Evolutionary conservation across 2,888 invertebrate genomes (phyloP), one percentile per base, ranked within the genome.

Genomic region (Eilema caniola): DNA sequence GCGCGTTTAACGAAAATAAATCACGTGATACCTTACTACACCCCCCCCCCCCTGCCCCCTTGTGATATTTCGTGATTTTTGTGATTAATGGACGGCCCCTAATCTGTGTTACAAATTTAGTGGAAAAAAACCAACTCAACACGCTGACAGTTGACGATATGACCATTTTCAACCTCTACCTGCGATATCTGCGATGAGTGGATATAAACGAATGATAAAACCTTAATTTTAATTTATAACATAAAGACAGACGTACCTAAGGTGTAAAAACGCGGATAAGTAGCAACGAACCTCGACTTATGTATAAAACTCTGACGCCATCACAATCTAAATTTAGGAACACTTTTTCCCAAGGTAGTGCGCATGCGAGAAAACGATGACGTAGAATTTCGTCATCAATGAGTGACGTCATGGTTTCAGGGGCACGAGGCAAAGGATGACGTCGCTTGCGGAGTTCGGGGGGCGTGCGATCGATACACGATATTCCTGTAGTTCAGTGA

Each of bases 291-390:
- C 61, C 67, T 73, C 71, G 67, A 69, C 73, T 76, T 76, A 80
- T 79, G 75, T 73, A 78, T 78, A 76, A 71, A 67, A 56, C 67
- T 69, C 82, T 82, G 83, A 79, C 83, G 82, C 74, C 79, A 80
- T 79, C 70, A 64, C 69, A 37, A 63, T 85, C 88, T 89, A 89
- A 87, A 84, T 86, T 85, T 88, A 88, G 83, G 73, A 72, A 80
- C 74, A 75, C 60, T 72, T 62, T 79, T 74, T 57, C 69, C 63
- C 20, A 70, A 67, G 60, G 28, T 37, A 70, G 63, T 69, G 85
- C 86, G 93, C 93, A 92, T 93, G 93, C 92, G 91, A 78, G 68
- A 62, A 71, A 88, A 83, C 80, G 37, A 78, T 92, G 90, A 90
- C 92, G 93, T 91, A 73, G 74, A 79, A 74, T 79, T 79, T 81